Base-by-base conservation (phyloP, 2,888 invertebrate species). In the Anodontia alba region DNA sequence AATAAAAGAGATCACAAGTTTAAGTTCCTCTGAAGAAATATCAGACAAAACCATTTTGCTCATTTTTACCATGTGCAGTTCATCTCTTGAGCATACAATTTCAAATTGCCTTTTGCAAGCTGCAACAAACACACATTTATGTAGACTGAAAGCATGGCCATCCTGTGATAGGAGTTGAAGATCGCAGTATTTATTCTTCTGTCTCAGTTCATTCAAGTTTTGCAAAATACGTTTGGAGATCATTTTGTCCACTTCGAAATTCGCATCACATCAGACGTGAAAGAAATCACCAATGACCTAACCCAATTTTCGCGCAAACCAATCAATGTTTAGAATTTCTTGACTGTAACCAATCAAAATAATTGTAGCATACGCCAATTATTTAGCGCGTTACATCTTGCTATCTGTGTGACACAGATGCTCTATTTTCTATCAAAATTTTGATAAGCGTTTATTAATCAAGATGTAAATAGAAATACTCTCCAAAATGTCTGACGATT, bases 41-140 rank as follows among this genome's bases (percentile, higher is more conserved):
- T 62, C 36, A 15, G 73, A 42, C 15, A 80, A 73, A 23, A 78
- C 23, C 77, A 83, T 78, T 26, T 79, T 80, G 62, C 62, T 17
- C 62, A 62, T 31, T 33, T 62, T 62, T 33, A 33, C 15, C 23
- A 23, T 62, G 33, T 31, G 33, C 62, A 62, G 3, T 1, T 62
- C 62, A 1, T 62, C 62, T 20, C 33, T 62, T 33, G 62, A 62
- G 23, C 62, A 62, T 17, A 20, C 33, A 33, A 23, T 67, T 17
- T 81, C 71, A 67, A 80, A 82, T 43, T 81, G 81, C 33, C 72
- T 74, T 57, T 75, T 78, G 75, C 82, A 84, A 29, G 87, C 73
- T 17, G 89, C 85, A 17, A 80, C 72, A 70, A 87, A 83, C n/a
- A 89, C 83, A 57, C 78, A 49, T 46, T 85, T 79, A 49, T 89